Conservation (phyloP, 2,113 vertebrate genomes). For the Butorides virescens region DNA sequence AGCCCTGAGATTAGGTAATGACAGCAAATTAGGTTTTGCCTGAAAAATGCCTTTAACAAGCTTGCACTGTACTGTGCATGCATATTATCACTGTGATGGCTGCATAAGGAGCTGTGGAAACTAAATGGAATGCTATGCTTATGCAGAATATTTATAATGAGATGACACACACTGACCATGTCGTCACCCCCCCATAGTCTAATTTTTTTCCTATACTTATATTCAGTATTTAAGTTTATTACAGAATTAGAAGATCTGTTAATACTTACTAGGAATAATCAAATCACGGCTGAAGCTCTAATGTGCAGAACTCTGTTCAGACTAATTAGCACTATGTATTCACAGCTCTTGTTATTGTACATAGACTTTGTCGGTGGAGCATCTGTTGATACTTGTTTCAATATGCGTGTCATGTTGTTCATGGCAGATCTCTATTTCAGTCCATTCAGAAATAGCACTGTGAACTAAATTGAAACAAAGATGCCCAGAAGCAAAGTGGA, state of each 20-base stretch:
- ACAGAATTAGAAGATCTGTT: background rate
- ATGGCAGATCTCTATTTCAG: background rate
- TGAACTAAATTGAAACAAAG: constrained; percentile 24
- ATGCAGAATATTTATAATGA: background rate
- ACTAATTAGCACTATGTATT: background rate
- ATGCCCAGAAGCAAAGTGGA: background rate
- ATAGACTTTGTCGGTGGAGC: background rate
- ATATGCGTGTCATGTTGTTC: background rate
- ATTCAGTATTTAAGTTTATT: background rate
- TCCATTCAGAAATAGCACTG: background rate
- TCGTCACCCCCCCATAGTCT: background rate
- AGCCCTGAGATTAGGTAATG: constrained; percentile 37
- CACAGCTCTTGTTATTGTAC: background rate
- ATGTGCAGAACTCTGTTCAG: background rate
- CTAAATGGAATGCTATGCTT: background rate
- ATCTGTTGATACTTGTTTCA: constrained; percentile 23
- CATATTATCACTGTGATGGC: background rate
- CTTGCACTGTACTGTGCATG: background rate
- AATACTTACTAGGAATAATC: background rate
- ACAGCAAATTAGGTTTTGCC: constrained; percentile 6
- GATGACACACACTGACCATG: background rate
- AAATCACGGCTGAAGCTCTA: background rate
- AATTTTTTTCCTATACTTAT: background rate
- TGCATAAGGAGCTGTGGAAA: background rate
- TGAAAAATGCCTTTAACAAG: constrained; percentile 18